phyloP scores from a whole-genome alignment of 2,797 vertebrate species.

The Erpetoichthys calabaricus region DNA sequence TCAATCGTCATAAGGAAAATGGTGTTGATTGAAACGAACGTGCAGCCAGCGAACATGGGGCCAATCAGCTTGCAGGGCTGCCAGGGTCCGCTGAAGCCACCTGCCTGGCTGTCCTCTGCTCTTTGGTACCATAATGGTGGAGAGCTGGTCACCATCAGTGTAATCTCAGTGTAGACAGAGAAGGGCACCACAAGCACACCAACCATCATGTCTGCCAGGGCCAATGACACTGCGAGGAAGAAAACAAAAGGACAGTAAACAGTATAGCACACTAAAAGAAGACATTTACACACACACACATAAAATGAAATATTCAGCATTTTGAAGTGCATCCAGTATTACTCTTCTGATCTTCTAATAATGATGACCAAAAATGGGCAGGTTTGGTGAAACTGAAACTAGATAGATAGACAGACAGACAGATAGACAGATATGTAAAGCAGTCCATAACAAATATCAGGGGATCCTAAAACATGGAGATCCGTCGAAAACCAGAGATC shows the following conservation, averaged over 20 bases:
- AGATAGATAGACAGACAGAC: too few species aligned
- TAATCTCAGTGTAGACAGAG: slow-evolving; percentile 61
- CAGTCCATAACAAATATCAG: too few species aligned
- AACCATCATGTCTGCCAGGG: slow-evolving; percentile 64
- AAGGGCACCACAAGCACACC: slow-evolving; percentile 63
- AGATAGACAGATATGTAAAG: too few species aligned
- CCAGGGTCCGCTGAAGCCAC: slow-evolving; percentile 29
- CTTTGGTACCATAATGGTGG: slow-evolving; percentile 51
- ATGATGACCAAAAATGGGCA: too few species aligned
- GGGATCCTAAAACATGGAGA: too few species aligned
- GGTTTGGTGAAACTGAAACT: too few species aligned
- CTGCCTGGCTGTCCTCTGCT: slow-evolving; percentile 13
- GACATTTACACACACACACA: neutral
- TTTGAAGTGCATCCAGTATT: too few species aligned
- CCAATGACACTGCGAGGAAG: slow-evolving; percentile 54
- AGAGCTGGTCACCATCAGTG: slow-evolving; percentile 44
- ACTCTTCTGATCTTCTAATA: too few species aligned
- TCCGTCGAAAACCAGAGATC: too few species aligned
- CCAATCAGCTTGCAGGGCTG: slow-evolving; percentile 63
- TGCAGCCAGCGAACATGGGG: slow-evolving; percentile 61
- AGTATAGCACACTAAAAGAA: too few species aligned
- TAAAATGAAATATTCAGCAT: too few species aligned
- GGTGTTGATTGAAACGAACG: slow-evolving; percentile 68
- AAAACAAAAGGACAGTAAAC: neutral
- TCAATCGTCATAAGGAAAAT: slow-evolving; percentile 69